Evolutionary conservation across 53 echinoderm and acorn worm genomes (phyloP).

Genomic region (Mesocentrotus franciscanus): DNA sequence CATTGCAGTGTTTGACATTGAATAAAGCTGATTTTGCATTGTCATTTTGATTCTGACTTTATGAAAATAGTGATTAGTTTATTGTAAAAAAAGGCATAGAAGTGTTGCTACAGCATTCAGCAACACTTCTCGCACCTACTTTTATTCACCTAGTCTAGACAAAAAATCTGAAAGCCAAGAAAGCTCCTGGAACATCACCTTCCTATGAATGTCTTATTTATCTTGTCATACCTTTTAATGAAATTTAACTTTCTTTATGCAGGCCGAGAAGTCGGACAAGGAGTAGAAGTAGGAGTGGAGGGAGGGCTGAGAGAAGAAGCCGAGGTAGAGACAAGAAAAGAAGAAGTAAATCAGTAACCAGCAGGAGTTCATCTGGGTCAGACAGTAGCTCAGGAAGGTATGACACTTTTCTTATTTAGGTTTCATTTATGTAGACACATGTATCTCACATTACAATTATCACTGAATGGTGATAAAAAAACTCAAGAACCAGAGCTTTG

Average conservation of each 20-base stretch:
- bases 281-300: constrained; percentile 91
- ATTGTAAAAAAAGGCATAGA: too few relatives aligned
- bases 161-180: not conserved
- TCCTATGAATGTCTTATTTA: not conserved
- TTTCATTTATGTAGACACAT: not conserved
- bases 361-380: constrained; percentile 81
- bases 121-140: too few relatives aligned
- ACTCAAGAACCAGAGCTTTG: not conserved
- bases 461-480: too few relatives aligned
- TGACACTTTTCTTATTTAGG: not conserved
- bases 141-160: too few relatives aligned
- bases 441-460: not conserved
- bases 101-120: too few relatives aligned
- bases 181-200: not conserved
- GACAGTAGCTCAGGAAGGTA: constrained; percentile 74
- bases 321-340: constrained; percentile 81
- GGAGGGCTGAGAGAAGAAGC: constrained; percentile 76
- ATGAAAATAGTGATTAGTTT: too few relatives aligned
- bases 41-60: too few relatives aligned
- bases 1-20: too few relatives aligned
- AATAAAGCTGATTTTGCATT: too few relatives aligned
- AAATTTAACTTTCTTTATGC: not conserved
- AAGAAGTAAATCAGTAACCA: constrained; percentile 79
- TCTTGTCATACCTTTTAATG: not conserved
- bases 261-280: constrained; percentile 75